Percentiles rank a stretch among this genome's conserved stretches.
phyloP scores from a whole-genome alignment of 2,888 invertebrate genomes.

The Parochlus steinenii region DNA sequence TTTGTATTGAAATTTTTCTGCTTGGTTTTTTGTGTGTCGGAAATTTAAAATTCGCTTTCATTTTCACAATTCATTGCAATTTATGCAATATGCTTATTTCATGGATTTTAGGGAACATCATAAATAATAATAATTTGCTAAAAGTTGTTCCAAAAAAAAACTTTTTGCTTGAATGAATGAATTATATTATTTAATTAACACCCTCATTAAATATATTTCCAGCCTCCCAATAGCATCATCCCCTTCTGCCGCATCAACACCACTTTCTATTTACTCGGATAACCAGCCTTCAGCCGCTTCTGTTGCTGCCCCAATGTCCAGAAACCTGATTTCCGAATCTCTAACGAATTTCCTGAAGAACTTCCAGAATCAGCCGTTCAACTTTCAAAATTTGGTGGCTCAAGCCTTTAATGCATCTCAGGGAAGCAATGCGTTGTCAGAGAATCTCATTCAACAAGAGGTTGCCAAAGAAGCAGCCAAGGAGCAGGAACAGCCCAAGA shows the following conservation, averaged over 20 bases:
- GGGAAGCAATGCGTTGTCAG: slow-evolving; percentile 23
- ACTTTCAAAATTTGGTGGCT: slow-evolving; percentile 10
- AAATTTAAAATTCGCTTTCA: too few relatives aligned
- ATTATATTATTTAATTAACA: too few relatives aligned
- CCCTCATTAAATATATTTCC: too few relatives aligned
- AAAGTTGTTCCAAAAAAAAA: too few relatives aligned
- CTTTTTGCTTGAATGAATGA: too few relatives aligned
- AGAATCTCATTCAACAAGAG: slow-evolving; percentile 20
- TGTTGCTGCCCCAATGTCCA: not conserved
- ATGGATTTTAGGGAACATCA: too few relatives aligned
- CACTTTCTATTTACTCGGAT: slow-evolving; percentile 9
- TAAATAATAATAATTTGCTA: too few relatives aligned
- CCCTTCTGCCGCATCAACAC: slow-evolving; percentile 10
- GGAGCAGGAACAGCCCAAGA: slow-evolving; percentile 38
- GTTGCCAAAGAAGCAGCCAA: slow-evolving; percentile 28
- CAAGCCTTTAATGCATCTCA: slow-evolving; percentile 21
- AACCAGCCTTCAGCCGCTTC: not conserved
- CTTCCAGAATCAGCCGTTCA: slow-evolving; percentile 8
- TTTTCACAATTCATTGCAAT: too few relatives aligned
- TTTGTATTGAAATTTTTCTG: too few relatives aligned
- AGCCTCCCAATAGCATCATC: slow-evolving; percentile 8
- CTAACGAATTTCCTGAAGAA: slow-evolving; percentile 11
- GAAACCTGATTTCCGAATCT: slow-evolving; percentile 9
- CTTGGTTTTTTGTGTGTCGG: too few relatives aligned
- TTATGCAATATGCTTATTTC: too few relatives aligned